Base-by-base conservation (phyloP, 2,888 invertebrate genomes). In the Drosophila stalkeri region DNA sequence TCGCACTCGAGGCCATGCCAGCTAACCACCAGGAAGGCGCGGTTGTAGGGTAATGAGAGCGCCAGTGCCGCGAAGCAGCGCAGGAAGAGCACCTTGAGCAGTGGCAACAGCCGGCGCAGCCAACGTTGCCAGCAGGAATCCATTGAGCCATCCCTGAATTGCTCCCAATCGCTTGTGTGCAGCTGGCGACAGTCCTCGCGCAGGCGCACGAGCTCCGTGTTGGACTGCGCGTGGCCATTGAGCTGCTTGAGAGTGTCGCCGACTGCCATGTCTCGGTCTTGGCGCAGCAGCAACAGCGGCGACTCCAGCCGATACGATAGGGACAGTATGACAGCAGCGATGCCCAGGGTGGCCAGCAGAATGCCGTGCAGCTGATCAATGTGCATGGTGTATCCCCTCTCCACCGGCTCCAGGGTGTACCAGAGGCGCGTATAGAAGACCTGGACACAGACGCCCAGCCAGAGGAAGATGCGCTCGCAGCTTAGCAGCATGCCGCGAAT, bases 341-440 rank as follows among this genome's bases (percentile, higher is more conserved):
- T 3, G 1, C 92, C 92, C 57, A 92, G 63, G 0, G 75, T 70
- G 18, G 86, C 87, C 57, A 91, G 56, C 18, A 81, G 52, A 7
- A 88, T 75, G 43, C 92, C 92, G 52, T 92, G 92, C 37, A 92
- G 61, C 76, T 92, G 92, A 77, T 92, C 91, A n/a, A 88, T 85
- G 35, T 91, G 86, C 79, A 92, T 64, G 3, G 79, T 69, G n/a
- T 77, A 62, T 7, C 77, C 89, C 0, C 81, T 61, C 23, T 85
- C 89, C 44, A 70, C 44, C 0, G 90, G 84, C 43, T 86, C 83
- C 66, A 84, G 54, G 3, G 77, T 51, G 63, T 84, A 87, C 92
- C 92, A 91, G 11, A 85, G 64, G 12, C 90, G 85, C 23, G 91
- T 92, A 37, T 84, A 89, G 63, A 87, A 79, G 33, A 92, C 77